Percentiles rank a stretch among this genome's conserved stretches.
Evolutionary conservation across 2,113 vertebrate species (phyloP).

Genomic region (Lota lota): DNA sequence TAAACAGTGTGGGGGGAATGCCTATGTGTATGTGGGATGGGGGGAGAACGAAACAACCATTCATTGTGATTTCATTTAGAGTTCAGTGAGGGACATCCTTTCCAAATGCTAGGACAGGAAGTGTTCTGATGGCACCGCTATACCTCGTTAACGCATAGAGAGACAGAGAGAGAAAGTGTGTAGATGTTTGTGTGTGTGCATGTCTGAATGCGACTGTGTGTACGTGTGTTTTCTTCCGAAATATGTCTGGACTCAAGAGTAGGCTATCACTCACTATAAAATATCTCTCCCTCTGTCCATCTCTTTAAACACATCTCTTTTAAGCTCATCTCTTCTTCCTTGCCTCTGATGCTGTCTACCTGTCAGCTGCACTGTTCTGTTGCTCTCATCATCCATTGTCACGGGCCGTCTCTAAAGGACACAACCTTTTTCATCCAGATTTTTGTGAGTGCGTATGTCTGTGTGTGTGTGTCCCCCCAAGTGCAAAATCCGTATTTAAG

Average conservation of each 20-base stretch:
- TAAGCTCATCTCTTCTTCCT: not conserved
- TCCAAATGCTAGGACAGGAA: conserved; percentile 12
- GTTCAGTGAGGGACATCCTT: conserved; percentile 5
- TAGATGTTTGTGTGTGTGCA: not conserved
- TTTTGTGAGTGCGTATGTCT: no score
- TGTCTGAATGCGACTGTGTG: not conserved
- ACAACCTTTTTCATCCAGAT: no score
- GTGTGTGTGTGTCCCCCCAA: no score
- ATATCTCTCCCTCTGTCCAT: not conserved
- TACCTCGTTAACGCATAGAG: conserved; percentile 4
- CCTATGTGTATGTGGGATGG: conserved; percentile 41
- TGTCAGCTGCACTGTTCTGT: not conserved
- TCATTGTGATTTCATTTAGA: no score
- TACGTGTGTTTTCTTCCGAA: not conserved
- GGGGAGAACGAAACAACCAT: no score
- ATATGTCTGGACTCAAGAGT: not conserved
- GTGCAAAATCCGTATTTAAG: no score
- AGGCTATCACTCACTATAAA: not conserved
- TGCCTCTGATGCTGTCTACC: not conserved
- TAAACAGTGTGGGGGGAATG: no score
- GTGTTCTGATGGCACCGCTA: conserved; percentile 35
- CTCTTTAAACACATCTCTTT: not conserved
- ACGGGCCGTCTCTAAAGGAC: not conserved
- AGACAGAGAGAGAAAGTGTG: not conserved
- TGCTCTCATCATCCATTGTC: conserved; percentile 11